Conservation (phyloP, 2,888 invertebrate species). For the Lepidocyrtinus sp. region DNA sequence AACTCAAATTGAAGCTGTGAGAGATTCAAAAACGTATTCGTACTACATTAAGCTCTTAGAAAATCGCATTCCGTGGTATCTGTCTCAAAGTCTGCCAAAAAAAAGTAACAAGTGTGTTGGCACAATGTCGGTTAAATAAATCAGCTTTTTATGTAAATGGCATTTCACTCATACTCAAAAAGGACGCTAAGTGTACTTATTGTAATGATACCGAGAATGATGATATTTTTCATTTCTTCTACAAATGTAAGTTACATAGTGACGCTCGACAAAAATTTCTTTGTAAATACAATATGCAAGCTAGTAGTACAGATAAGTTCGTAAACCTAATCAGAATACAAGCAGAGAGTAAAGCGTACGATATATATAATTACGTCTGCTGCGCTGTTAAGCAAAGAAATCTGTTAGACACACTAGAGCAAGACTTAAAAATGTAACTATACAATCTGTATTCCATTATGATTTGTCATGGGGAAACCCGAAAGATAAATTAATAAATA, state of each 20-base stretch:
- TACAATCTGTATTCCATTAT: background rate
- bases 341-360: background rate
- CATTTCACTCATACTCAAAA: background rate
- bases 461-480: constrained; percentile 3
- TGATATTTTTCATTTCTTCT: background rate
- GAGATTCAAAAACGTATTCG: background rate
- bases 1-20: background rate
- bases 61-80: background rate
- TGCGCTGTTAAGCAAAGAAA: background rate
- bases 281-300: background rate
- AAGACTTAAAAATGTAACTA: background rate
- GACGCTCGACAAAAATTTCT: background rate
- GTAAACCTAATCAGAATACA: too few species aligned
- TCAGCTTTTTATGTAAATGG: background rate
- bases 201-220: background rate
- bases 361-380: background rate
- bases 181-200: background rate
- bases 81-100: background rate
- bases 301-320: too few species aligned
- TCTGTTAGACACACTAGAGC: background rate
- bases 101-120: background rate
- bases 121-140: background rate
- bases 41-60: background rate
- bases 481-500: too few species aligned
- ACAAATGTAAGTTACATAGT: background rate